A percentile compares a stretch with the other conserved stretches of the same genome.
phyloP scores from a whole-genome alignment of 2,797 vertebrate species.

The Mionectes olivaceus region DNA sequence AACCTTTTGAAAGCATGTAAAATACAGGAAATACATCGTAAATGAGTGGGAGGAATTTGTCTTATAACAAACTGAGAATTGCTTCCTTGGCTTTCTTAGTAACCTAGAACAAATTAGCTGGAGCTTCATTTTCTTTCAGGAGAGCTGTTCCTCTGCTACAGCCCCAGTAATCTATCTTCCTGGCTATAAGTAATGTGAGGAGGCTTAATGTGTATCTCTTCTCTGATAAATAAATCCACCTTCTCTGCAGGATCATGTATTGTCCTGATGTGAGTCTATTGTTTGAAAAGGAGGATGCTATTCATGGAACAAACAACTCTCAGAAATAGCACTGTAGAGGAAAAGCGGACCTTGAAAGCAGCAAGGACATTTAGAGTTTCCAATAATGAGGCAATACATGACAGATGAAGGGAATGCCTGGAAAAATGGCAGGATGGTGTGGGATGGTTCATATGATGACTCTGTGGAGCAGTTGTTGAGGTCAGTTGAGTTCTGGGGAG shows the following conservation, averaged over 20 bases:
- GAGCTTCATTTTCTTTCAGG: conserved; percentile 12
- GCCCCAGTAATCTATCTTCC: not conserved
- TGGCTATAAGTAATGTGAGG: not conserved
- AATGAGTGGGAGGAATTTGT: not conserved
- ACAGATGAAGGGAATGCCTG: not conserved
- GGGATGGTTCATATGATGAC: not conserved
- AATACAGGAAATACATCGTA: not conserved
- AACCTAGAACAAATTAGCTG: not conserved
- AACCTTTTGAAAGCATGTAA: not conserved
- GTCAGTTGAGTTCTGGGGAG: not conserved
- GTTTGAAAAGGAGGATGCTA: not conserved
- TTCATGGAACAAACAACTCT: not conserved
- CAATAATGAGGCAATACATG: not conserved
- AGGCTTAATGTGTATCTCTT: not conserved
- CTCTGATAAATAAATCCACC: not conserved
- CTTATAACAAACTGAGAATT: not conserved
- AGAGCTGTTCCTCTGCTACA: not conserved
- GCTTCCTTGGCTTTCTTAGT: not conserved
- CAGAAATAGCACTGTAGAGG: not conserved
- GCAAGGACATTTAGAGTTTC: not conserved
- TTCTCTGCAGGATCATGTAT: not conserved
- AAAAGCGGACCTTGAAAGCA: conserved; percentile 18
- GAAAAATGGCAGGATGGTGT: not conserved
- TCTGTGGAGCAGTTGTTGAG: not conserved
- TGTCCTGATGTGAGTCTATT: not conserved